A percentile compares a stretch with the other conserved stretches of the same genome.
phyloP scores from a whole-genome alignment of 2,113 vertebrate species.

The Burhinus oedicnemus region DNA sequence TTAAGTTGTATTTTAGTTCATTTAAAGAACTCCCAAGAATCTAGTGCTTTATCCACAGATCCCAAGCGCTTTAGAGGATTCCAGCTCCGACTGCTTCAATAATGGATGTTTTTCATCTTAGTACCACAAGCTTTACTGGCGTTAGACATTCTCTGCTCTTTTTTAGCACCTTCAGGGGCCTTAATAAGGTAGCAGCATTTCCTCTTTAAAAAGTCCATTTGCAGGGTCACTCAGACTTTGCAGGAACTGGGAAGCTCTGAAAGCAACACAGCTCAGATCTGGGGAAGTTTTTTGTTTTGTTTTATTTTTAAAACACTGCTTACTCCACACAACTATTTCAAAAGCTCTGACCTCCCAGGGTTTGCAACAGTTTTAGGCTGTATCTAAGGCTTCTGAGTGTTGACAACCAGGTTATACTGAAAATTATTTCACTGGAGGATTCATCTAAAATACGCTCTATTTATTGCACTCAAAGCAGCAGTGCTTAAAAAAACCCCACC shows the following conservation, averaged over 20 bases:
- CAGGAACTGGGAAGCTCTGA: background rate
- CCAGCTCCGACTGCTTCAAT: background rate
- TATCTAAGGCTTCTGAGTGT: background rate
- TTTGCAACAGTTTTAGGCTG: background rate
- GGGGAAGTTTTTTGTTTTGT: background rate
- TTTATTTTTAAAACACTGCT: background rate
- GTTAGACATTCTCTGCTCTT: background rate
- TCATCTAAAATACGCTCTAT: background rate
- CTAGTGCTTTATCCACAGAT: background rate
- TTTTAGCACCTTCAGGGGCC: background rate
- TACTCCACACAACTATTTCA: background rate
- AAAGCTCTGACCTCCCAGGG: background rate
- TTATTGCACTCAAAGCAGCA: background rate
- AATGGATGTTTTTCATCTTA: background rate
- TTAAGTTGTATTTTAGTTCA: background rate
- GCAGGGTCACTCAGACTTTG: background rate
- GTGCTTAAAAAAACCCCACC: background rate
- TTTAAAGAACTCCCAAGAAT: background rate
- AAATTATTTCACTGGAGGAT: background rate
- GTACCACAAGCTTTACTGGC: background rate
- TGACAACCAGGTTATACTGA: background rate
- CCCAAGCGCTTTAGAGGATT: background rate
- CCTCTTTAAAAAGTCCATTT: background rate
- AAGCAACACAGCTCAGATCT: background rate
- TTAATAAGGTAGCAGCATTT: background rate